Percentiles rank a stretch among this genome's conserved stretches.
These are phyloP conservation scores for Uria lomvia DNA, from an alignment of 2,113 vertebrate genomes.

Conservation along the genomic window DNA sequence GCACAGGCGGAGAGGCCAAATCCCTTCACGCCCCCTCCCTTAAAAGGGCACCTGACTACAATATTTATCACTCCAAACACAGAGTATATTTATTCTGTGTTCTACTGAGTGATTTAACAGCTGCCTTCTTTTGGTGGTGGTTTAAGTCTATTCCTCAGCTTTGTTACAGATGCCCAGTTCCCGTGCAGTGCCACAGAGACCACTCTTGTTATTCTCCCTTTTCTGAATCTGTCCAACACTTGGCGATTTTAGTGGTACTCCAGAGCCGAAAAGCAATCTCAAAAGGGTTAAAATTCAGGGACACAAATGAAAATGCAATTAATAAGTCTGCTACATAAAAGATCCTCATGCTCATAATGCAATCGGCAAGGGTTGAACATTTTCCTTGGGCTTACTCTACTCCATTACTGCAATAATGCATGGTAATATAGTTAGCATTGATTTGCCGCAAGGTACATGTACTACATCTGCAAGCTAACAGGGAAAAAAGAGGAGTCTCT, in stretches of 20 bases:
- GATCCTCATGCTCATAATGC: neutral
- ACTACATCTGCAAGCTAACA: conserved; percentile 49
- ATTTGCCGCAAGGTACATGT: conserved; percentile 57
- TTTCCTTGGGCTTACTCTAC: conserved; percentile 23
- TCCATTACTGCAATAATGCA: conserved; percentile 22
- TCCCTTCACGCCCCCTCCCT: neutral
- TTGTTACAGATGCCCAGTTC: neutral
- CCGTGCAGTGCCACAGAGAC: neutral
- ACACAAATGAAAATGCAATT: conserved; percentile 42
- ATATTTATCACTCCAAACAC: neutral
- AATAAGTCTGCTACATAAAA: conserved; percentile 1
- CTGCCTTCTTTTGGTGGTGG: neutral
- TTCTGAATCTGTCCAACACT: neutral
- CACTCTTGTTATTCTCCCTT: neutral
- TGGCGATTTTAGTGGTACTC: neutral
- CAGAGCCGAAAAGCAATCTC: neutral
- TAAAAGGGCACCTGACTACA: neutral
- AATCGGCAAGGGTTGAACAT: neutral
- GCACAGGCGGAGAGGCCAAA: neutral
- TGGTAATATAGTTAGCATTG: conserved; percentile 52
- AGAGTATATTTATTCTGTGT: neutral
- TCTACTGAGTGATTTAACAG: neutral
- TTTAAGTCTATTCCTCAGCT: neutral
- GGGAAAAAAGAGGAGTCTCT: conserved; percentile 33
- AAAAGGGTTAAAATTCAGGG: conserved; percentile 22